Evolutionary conservation across 2,113 vertebrate genomes (phyloP).

Genomic region (Myotis davidii): DNA sequence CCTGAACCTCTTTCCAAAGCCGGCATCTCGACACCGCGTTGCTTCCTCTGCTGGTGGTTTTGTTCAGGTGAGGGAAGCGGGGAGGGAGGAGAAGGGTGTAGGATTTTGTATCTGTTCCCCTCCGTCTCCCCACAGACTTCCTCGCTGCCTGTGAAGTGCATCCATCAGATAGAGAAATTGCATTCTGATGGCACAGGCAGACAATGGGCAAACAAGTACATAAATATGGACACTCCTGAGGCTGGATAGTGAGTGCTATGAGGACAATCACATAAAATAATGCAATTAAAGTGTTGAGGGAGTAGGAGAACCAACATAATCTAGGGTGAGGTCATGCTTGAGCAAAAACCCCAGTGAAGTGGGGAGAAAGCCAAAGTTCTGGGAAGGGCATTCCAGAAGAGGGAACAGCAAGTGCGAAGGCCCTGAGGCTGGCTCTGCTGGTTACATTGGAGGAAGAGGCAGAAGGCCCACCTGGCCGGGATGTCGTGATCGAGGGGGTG

Average conservation of each 20-base stretch:
- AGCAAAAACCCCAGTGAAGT: too few species aligned
- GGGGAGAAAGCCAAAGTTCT: background rate
- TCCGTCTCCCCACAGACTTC: fast-evolving
- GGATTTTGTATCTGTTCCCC: background rate
- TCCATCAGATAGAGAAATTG: background rate
- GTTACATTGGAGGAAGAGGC: fast-evolving
- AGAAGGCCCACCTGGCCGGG: too few species aligned
- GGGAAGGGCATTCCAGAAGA: background rate
- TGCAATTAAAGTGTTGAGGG: background rate
- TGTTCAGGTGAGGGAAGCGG: background rate
- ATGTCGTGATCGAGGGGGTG: fast-evolving
- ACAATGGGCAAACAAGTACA: fast-evolving
- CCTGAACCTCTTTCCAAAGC: background rate
- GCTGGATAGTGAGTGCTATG: fast-evolving
- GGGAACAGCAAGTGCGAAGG: background rate
- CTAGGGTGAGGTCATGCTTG: background rate
- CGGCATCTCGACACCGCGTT: background rate
- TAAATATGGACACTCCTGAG: background rate
- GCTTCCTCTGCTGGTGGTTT: background rate
- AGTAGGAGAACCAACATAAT: too few species aligned
- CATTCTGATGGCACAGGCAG: background rate
- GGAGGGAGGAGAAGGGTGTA: background rate
- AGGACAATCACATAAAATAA: background rate
- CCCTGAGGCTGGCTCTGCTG: background rate
- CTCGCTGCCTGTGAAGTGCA: fast-evolving